Base-by-base conservation (phyloP, 2,797 vertebrate genomes). In the Enteromius radiatus region DNA sequence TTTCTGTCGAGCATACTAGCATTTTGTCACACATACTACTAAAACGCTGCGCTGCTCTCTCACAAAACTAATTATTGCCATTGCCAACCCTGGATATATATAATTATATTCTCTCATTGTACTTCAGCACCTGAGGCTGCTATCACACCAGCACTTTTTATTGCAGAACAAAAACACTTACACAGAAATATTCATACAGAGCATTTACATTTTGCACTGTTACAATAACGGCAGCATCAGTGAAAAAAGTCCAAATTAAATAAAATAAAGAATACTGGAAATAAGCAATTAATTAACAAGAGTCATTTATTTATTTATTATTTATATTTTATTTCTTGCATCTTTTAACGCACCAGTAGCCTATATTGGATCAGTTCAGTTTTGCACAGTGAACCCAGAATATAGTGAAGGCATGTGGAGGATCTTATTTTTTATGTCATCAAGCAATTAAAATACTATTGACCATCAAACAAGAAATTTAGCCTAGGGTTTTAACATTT, bases 91-190 rank as follows among this genome's bases (percentile, higher is more conserved):
- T 43, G 43, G 11, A 6, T 14, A 23, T 43, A 68, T 7, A 8
- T 15, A 45, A 43, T 45, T 15, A 26, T 17, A 26, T 5, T 38
- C 36, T 67, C 33, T n/a, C 4, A 38, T 67, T 38, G 33, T 38
- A n/a, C 64, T 26, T 45, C 11, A 23, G 23, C 38, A 69, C 67
- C 67, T 45, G 67, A 69, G 67, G 67, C 67, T 69, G n/a, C 38
- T 26, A 45, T 69, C 12, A 45, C 67, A 69, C 5, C 19, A 0
- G 38, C 11, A 8, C n/a, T 43, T 43, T 68, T 69, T 68, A 69
- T 23, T 69, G 38, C n/a, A 23, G 38, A 41, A 43, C 5, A 41
- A 69, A 43, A 68, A 41, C n/a, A 41, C 65, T 67, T 38, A 41
- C 4, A 68, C 67, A 69, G n/a, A 69, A 69, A 45, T 17, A 17